Evolutionary conservation across 2,888 invertebrate genomes (phyloP), one percentile per base, ranked within the genome.

Genomic region (Cantharis nigra): DNA sequence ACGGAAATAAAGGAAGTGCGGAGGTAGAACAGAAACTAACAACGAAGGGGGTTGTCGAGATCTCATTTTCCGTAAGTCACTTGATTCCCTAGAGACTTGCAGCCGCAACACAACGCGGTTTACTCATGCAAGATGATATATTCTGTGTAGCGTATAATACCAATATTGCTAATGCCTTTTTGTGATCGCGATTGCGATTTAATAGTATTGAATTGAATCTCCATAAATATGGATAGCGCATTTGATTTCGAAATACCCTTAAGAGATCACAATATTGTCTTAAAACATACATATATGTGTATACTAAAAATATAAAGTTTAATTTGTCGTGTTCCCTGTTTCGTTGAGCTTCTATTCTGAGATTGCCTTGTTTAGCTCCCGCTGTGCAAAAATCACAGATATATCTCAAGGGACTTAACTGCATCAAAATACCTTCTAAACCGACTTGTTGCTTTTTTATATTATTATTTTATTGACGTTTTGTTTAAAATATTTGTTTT

Each of bases 11-110:
- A 83, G 82, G 83, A 83, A 82, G 80, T 80, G 79, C 78, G 74
- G 79, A 79, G 81, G 80, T 80, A 80, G 79, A 81, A 80, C 80
- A 83, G 79, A 81, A 82, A 80, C 80, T 75, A 76, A 79, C 80
- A 77, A 79, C 76, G 81, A 82, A 81, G 83, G 82, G 82, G 82
- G 83, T 78, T 80, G 82, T 81, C 81, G 82, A 82, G 84, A 85
- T 84, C 85, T 85, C 85, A 85, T 85, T 85, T 85, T 84, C 84
- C 82, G 81, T 83, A 84, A 85, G 85, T 84, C 85, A 84, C 83
- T 84, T 79, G 80, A 79, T 80, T 83, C 85, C 84, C 84, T 71
- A 71, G 85, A 82, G 85, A 84, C 81, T 81, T 80, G 81, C 81
- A 84, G 83, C 84, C 85, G 82, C 85, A 85, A 84, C 83, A 84